Evolutionary conservation across 1,140 invertebrate species (phyloP), one percentile per base, ranked within the genome.

Genomic region (Micrasema minimum): DNA sequence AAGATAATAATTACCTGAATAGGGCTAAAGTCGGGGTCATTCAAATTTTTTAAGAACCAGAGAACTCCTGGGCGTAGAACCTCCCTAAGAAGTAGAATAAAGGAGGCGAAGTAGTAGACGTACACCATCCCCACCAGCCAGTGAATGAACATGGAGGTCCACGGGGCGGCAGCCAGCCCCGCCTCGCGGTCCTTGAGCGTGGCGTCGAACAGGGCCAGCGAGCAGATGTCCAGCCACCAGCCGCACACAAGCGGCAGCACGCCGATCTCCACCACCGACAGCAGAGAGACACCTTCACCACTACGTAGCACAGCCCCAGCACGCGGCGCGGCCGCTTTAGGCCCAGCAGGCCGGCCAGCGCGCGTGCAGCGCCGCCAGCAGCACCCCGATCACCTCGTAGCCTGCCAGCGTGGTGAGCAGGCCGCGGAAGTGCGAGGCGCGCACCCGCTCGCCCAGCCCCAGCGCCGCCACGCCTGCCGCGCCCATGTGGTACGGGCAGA

Each of bases 91-190:
- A 99, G 83, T 0, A 99, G 86, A 38, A 99, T 95, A 79, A 99
- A 99, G 0, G 96, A 98, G 7, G 97, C 98, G 80, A 99, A 99
- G 83, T 99, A 99, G 82, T 99, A 99, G 12, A 99, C 96, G 81
- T 98, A 99, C 1, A 99, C 92, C 96, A 99, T 99, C 61, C 97
- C 97, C n/a, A 97, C 93, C 9, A 99, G 88, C 98, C 98, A 99
- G 82, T 99, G 97, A 57, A 99, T 92, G 78, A 99, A 99, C 88
- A 99, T 95, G 0, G 95, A 97, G 0, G 97, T 98, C 45, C 96
- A 96, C 0, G 98, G 97, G 0, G 95, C 92, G 0, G 90, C 86
- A 72, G 90, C 89, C 75, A 99, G 97, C 70, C 93, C 95, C 0
- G 90, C 88, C 81, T 97, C 92, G 46, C 97, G 85, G 78, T 95